A percentile compares a stretch with the other conserved stretches of the same genome.
These are phyloP conservation scores for Menidia beryllina DNA, from an alignment of 2,113 vertebrate species.

Conservation along the genomic window DNA sequence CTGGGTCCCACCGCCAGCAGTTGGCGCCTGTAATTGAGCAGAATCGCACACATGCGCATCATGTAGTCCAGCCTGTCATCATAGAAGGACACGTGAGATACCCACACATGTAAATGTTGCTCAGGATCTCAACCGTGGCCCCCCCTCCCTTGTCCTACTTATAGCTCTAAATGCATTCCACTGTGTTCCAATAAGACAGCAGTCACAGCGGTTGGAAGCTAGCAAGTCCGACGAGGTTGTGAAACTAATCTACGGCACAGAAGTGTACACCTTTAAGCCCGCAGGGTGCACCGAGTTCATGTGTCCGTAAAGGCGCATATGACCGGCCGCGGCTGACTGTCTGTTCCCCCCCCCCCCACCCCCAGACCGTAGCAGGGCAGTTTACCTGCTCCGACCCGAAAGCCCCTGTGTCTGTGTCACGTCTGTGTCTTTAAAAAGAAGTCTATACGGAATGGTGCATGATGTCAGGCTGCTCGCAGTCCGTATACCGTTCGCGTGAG, in stretches of 20 bases:
- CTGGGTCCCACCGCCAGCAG: conserved; percentile 59
- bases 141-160: neutral
- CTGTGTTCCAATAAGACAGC: neutral
- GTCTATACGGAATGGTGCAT: conserved; percentile 72
- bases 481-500: conserved; percentile 79
- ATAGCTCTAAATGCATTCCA: neutral
- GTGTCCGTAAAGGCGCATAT: conserved; percentile 69
- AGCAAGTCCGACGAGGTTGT: neutral
- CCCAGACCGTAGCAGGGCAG: conserved; percentile 34
- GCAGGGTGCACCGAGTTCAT: conserved; percentile 73
- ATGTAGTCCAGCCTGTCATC: conserved; percentile 51
- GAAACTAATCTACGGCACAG: neutral
- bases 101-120: conserved; percentile 63
- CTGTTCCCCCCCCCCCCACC: conserved; percentile 14
- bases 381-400: conserved; percentile 33
- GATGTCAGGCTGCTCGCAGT: conserved; percentile 80
- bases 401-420: conserved; percentile 41
- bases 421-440: conserved; percentile 85
- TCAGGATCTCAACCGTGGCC: conserved; percentile 2
- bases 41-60: conserved; percentile 67
- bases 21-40: conserved; percentile 56
- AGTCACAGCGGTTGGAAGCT: neutral
- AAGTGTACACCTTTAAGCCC: conserved; percentile 70
- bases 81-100: conserved; percentile 67
- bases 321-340: conserved; percentile 31